Percentiles rank a stretch among this genome's conserved stretches.
Evolutionary conservation across 2,797 vertebrate genomes (phyloP).

Genomic region (Alosa sapidissima): DNA sequence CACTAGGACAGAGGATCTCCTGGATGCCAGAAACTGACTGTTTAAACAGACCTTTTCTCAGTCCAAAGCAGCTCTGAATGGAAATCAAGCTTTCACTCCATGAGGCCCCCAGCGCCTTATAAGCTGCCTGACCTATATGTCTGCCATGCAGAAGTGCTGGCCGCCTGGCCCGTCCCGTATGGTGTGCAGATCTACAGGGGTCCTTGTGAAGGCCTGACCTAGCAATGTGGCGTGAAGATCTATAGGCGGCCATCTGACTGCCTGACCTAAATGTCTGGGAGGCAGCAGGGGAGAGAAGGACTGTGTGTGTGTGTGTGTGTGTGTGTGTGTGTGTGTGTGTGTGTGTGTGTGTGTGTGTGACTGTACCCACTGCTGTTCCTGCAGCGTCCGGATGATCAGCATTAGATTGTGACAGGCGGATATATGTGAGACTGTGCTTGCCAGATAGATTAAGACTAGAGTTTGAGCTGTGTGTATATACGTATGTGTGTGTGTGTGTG

Average conservation of each 20-base stretch:
- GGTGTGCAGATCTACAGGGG: not conserved
- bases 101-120: not conserved
- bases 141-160: not conserved
- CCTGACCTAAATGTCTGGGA: not conserved
- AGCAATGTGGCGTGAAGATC: not conserved
- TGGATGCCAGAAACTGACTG: not conserved
- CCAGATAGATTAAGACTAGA: too few relatives aligned
- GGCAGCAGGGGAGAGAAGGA: not conserved
- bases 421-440: not conserved
- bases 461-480: not conserved
- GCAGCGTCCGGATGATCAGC: not conserved
- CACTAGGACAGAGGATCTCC: too few relatives aligned
- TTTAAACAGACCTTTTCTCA: not conserved
- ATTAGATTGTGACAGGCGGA: not conserved
- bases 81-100: not conserved
- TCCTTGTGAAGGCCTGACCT: not conserved
- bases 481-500: not conserved
- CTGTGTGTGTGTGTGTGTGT: conserved; percentile 1
- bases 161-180: not conserved
- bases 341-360: conserved; percentile 18
- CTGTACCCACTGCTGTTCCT: not conserved
- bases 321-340: conserved; percentile 4
- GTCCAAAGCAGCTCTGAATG: not conserved
- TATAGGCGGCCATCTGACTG: not conserved
- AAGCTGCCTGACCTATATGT: conserved; percentile 5